Base-by-base conservation (phyloP, 2,888 invertebrate species). In the Drosophila diplacantha region DNA sequence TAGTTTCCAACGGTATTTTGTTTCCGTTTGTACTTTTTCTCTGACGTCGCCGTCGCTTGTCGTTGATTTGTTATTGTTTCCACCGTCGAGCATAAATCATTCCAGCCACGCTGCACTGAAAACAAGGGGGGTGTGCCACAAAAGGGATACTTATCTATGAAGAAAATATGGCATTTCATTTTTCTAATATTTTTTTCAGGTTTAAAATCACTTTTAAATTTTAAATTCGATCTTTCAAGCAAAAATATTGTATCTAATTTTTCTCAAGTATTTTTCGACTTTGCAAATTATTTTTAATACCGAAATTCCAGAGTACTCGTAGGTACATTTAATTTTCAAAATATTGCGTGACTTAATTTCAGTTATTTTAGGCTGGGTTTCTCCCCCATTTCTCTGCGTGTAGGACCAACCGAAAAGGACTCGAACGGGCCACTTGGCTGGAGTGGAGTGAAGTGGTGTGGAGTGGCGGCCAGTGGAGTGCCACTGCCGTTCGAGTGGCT, bases 1-100 rank as follows among this genome's bases (percentile, higher is more conserved):
- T 86, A 81, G 85, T 85, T 85, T 85, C 79, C 83, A 84, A 85
- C 83, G 85, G 85, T 80, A 85, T 83, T 86, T 86, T 85, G 85
- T 85, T 85, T 85, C 85, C 86, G 86, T 85, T 85, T 84, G 80
- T 85, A 73, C 69, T 73, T 75, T 69, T 74, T 74, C 69, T 58
- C 69, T 71, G 73, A 61, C 69, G 63, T 68, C 58, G 59, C 61
- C 52, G 54, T 64, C 59, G 73, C 72, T 71, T 58, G 75, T 71
- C 62, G 73, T 75, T 75, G 68, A 75, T 74, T 82, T 79, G 85
- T 81, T 83, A 73, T 82, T 79, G 74, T 85, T 78, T 74, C 79
- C 74, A 75, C 71, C 69, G 75, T 56, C 69, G 49, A 56, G 75
- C 78, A 85, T 86, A 86, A 86, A 86, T 86, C 85, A 86, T 85